Base-by-base conservation (phyloP, 2,797 vertebrate species). In the Urocyon cinereoargenteus region DNA sequence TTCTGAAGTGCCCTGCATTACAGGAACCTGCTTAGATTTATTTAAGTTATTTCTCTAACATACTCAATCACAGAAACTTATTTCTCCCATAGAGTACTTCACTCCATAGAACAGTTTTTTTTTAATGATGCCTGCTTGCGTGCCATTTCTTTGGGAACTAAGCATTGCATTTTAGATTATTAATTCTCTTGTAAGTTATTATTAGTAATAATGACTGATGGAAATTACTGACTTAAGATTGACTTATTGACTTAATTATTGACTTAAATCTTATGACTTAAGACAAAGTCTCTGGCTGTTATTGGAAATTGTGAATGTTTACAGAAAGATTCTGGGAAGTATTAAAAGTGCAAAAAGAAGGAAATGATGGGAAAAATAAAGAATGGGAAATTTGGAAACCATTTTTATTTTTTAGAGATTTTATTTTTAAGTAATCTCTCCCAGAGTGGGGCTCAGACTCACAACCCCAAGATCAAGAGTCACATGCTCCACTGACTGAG, bases 111-210 rank as follows among this genome's bases (percentile, higher is more conserved):
- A 89, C 5, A 66, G 3, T 70, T 68, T 57, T 85, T 84, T 45
- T 45, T 45, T 40, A 31, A n/a, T 75, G 19, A 34, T 83, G 31
- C 36, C 26, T n/a, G 22, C n/a, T 45, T n/a, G 28, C 28, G 28
- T 93, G 19, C 57, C n/a, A 73, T 93, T 89, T 92, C 53, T 57
- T 51, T 57, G n/a, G 51, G 53, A 70, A 61, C 62, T 21, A 61
- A 77, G 15, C 36, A 2, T 81, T 68, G 14, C 77, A 40, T 94
- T 97, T 96, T 89, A 31, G 40, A 75, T 83, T 11, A 49, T 93
- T 19, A 70, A 45, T 93, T 86, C 4, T 83, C 26, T 62, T 81
- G 14, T 28, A 82, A 40, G 2, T 73, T 3, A n/a, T 59, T n/a
- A 34, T 36, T 85, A 34, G 73, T 73, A 49, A 51, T 81, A 81